Evolutionary conservation across 1,140 invertebrate species (phyloP), one percentile per base, ranked within the genome.

Genomic region (Papilio polytes): DNA sequence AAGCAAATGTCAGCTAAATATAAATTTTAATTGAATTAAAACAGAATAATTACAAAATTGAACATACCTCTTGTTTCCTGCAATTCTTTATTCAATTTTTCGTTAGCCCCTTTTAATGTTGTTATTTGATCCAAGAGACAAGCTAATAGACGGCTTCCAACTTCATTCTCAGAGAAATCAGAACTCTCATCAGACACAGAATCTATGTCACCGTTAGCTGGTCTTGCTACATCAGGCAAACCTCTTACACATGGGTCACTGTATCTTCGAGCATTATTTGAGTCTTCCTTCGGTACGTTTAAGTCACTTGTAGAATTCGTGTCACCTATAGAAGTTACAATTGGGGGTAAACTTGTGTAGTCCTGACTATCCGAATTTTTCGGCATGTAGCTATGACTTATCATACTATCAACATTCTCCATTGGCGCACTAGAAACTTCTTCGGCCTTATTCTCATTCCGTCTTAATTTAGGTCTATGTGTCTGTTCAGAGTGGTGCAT

Each of bases 101-200:
- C 92, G 90, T 95, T 95, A 72, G 89, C 87, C 46, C 90, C 85
- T 86, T 95, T 95, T 15, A 95, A 84, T 44, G 91, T 85, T 78
- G 91, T 84, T 84, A 95, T 95, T 86, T 95, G 95, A 82, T 95
- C 95, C 59, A 95, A 84, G 46, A 95, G 90, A 83, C 92, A 95
- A 79, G 90, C 89, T 44, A 95, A 80, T 26, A 95, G 83, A 56
- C 92, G 88, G 79, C 90, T 94, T 10, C 94, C 94, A 70, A 94
- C 87, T 81, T 95, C 91, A 85, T 92, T 94, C 1, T 88, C 93
- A 12, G 94, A 94, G 26, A 92, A 59, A 18, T 87, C 90, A 20
- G 95, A 95, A 80, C 89, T 89, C 41, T 86, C 84, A 63, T 94
- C 94, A n/a, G 93, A 93, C 7, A 87, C 89, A 2, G 94, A 91